Percentiles rank a stretch among this genome's conserved stretches.
phyloP scores from a whole-genome alignment of 1,140 invertebrate genomes.

The Orius insidiosus region DNA sequence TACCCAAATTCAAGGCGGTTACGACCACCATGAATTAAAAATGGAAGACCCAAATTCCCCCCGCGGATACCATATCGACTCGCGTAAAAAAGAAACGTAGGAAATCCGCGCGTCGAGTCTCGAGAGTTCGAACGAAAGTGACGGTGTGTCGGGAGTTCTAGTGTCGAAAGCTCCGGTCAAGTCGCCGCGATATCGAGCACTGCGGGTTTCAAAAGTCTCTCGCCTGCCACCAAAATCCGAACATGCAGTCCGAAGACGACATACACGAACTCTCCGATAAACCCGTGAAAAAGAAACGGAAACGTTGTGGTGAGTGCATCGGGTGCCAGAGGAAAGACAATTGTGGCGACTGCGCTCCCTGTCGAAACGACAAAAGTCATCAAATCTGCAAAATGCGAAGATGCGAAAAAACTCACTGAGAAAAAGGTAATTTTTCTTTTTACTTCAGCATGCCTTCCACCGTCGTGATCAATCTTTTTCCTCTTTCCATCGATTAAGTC shows the following conservation, averaged over 20 bases:
- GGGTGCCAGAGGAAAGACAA: slow-evolving; percentile 89
- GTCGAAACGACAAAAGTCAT: slow-evolving; percentile 82
- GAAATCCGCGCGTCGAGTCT: slow-evolving; percentile 65
- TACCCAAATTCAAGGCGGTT: slow-evolving; percentile 22
- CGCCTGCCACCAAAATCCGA: slow-evolving; percentile 19
- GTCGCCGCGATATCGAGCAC: slow-evolving; percentile 76
- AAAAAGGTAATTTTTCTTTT: slow-evolving; percentile 56
- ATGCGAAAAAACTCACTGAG: slow-evolving; percentile 83
- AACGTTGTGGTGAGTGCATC: slow-evolving; percentile 83
- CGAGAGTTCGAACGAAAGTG: slow-evolving; percentile 43
- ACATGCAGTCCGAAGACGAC: slow-evolving; percentile 31
- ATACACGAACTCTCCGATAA: slow-evolving; percentile 39
- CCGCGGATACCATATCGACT: slow-evolving; percentile 34
- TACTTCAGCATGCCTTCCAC: neutral
- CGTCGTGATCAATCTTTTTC: neutral
- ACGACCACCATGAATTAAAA: slow-evolving; percentile 25
- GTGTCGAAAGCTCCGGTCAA: slow-evolving; percentile 61
- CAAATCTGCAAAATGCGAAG: slow-evolving; percentile 90
- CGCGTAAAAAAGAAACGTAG: slow-evolving; percentile 65
- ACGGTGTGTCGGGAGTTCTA: slow-evolving; percentile 39
- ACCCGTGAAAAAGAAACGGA: slow-evolving; percentile 80
- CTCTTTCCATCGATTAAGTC: neutral
- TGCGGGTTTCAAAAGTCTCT: slow-evolving; percentile 30
- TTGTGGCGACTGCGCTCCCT: slow-evolving; percentile 86
- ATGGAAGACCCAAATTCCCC: slow-evolving; percentile 27